Base-by-base conservation (phyloP, 2,888 invertebrate genomes). In the Alviniconcha strummeri region DNA sequence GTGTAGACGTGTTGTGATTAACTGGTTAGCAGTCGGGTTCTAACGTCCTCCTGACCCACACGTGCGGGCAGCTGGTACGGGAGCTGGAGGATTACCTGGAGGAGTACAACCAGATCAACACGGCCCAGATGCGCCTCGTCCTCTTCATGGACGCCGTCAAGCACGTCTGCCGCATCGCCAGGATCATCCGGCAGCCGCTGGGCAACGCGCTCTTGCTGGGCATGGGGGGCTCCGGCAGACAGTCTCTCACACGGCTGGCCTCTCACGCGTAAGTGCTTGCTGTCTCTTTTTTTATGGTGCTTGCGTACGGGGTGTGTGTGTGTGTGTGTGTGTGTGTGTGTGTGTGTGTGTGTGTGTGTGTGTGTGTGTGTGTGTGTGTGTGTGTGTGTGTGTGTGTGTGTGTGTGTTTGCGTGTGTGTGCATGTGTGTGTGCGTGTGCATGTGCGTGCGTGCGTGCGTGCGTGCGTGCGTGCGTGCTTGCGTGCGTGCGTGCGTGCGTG, bases 171-270 rank as follows among this genome's bases (percentile, higher is more conserved):
- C 95, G 97, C 79, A 96, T 97, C 72, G 95, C 96, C 36, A 95
- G 97, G 77, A 96, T 97, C 88, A 96, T 97, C 90, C 95, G 97
- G 0, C 97, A 97, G 91, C 97, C 97, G 0, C 96, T 96, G 55
- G 94, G 94, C 82, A 93, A 94, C 90, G 94, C 93, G 64, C 88
- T 93, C 57, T 89, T 93, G 86, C 90, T 94, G n/a, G 94, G 94
- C 81, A 93, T 94, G 91, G 94, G 94, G 36, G 94, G 94, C 77
- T 93, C 92, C 84, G 94, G 94, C 15, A 87, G 94, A 54, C 94
- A 94, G 90, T 92, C 92, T 83, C 90, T 94, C 81, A 94, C 94
- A 19, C 87, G 92, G 76, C 91, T 94, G 3, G 92, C 94, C 15
- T 90, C 94, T 72, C 93, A 94, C 86, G 92, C 94, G 94, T 94